Base-by-base conservation (phyloP, 2,888 invertebrate species). In the Ctena decussata region DNA sequence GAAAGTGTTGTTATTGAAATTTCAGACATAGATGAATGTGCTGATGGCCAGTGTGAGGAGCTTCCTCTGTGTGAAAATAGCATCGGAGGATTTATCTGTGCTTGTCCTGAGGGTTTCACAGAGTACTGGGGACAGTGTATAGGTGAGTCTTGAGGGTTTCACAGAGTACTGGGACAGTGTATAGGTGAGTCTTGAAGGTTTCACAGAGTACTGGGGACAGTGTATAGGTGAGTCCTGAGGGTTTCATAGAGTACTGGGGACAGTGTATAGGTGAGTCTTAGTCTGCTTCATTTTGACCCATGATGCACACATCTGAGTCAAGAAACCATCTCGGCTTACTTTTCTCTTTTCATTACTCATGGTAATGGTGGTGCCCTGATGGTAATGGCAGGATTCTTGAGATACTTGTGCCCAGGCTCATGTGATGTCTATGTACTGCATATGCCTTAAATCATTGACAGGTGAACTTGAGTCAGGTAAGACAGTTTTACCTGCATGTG, bases 1-100 rank as follows among this genome's bases (percentile, higher is more conserved):
- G 21, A 49, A 49, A 49, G 49, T 49, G n/a, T 49, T 11, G 12
- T 49, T 49, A 15, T 49, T 49, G 5, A 49, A 5, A 18, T 91
- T 90, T n/a, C 91, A 96, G 98, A 98, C 95, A 97, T 98, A 86
- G 97, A 98, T 96, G 98, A 98, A 96, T 98, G 98, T 94, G 96
- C 96, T 84, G 96, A 96, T 2, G 96, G 97, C 0, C 97, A 98
- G 1, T 98, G 98, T 94, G 97, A 97, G 82, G 97, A 97, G 91
- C 65, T 65, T 1, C 21, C 18, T 6, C 98, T 98, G 5, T 98
- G 98, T 94, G 97, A 97, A 92, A 98, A 98, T 95, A 96, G 97
- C 1, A 97, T 97, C 32, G 96, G 98, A 12, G 97, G 97, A 57
- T 98, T 97, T 95, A 97, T 97, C 95, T 98, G 98, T 95, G 97